A percentile compares a stretch with the other conserved stretches of the same genome.
These are phyloP conservation scores for Artibeus jamaicensis DNA, from an alignment of 2,797 vertebrate species.

Conservation along the genomic window DNA sequence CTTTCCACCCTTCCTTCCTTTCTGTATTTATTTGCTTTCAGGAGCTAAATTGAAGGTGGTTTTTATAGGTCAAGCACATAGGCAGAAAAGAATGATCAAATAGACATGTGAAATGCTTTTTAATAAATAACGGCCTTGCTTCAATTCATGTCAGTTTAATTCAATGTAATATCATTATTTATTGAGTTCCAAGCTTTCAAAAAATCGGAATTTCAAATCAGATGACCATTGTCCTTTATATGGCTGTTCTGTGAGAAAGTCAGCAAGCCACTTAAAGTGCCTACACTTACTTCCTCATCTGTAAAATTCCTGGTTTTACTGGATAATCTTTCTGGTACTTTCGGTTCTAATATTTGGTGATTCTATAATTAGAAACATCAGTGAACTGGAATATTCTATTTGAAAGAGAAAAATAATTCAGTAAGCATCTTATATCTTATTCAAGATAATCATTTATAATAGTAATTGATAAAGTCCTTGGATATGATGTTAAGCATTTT, in stretches of 20 bases:
- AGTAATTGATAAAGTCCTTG: neutral
- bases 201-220: slow-evolving; percentile 24
- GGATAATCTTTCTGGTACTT: neutral
- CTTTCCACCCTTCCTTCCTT: neutral
- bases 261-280: neutral
- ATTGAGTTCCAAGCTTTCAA: neutral
- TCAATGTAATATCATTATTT: neutral
- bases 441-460: neutral
- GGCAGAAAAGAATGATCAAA: neutral
- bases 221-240: neutral
- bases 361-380: neutral
- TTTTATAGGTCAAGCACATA: neutral
- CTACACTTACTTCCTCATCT: neutral
- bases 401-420: slow-evolving; percentile 6
- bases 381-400: neutral
- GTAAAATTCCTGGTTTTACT: neutral
- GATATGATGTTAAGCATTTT: neutral
- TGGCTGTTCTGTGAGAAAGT: slow-evolving; percentile 17
- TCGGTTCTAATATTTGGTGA: slow-evolving; percentile 3
- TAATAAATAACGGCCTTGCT: neutral
- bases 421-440: neutral
- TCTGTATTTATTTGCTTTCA: neutral
- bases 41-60: neutral
- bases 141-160: neutral
- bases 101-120: neutral